These are phyloP conservation scores for Gonatopus flavifemur DNA, from an alignment of 1,140 invertebrate genomes.

Conservation along the genomic window DNA sequence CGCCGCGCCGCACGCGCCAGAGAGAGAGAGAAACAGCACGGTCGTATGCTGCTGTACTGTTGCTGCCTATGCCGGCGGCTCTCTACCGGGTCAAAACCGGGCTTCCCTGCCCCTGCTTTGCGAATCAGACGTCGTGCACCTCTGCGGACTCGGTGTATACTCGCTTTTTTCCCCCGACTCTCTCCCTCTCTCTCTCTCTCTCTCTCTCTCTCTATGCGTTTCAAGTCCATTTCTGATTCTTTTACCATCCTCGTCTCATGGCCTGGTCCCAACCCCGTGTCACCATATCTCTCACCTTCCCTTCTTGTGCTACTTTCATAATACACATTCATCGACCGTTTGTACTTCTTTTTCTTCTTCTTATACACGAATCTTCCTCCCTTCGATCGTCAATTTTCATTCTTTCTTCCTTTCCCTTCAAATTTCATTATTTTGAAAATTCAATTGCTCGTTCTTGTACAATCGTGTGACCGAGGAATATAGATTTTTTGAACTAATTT, in stretches of 20 bases:
- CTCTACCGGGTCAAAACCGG: slow-evolving; percentile 44
- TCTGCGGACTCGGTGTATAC: too few species aligned
- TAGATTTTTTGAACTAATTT: not conserved
- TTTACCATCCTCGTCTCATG: too few species aligned
- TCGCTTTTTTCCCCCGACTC: too few species aligned
- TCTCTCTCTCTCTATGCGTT: not conserved
- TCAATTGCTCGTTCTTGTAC: too few species aligned
- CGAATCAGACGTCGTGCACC: too few species aligned
- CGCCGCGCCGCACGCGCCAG: slow-evolving; percentile 42
- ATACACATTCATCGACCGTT: too few species aligned
- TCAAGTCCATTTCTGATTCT: not conserved
- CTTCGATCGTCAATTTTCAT: not conserved
- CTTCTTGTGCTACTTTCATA: too few species aligned
- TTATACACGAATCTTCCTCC: not conserved
- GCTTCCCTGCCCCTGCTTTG: slow-evolving; percentile 38
- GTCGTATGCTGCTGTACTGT: slow-evolving; percentile 35
- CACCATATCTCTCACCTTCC: too few species aligned
- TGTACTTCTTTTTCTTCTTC: too few species aligned
- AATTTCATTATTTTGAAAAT: too few species aligned
- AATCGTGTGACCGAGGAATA: too few species aligned
- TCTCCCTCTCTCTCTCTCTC: slow-evolving; percentile 1
- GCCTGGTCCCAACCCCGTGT: too few species aligned
- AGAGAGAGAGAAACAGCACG: slow-evolving; percentile 33
- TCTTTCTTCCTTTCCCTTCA: not conserved
- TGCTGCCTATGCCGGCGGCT: slow-evolving; percentile 12